Evolutionary conservation across 2,888 invertebrate species (phyloP).

Genomic region (Acanthosoma haemorrhoidale): DNA sequence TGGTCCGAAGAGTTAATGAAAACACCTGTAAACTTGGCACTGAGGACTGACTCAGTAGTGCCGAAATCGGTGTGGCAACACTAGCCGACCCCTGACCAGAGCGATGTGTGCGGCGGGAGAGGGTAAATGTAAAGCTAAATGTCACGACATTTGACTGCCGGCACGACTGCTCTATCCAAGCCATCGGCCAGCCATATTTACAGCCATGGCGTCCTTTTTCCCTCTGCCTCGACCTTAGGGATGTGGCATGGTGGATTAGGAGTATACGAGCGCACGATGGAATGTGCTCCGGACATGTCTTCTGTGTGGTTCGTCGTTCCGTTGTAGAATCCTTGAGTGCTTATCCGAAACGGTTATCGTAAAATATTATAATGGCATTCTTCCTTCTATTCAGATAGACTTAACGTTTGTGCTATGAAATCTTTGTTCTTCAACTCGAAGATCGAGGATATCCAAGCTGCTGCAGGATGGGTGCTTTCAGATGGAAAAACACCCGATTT

Average conservation of each 20-base stretch:
- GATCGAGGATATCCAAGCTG: too few species aligned
- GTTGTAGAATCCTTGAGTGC: too few species aligned
- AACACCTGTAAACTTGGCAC: constrained; percentile 10
- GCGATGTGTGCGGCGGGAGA: background rate
- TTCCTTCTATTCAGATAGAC: too few species aligned
- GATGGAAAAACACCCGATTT: too few species aligned
- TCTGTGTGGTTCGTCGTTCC: background rate
- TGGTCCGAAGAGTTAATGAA: background rate
- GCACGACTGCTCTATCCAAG: constrained; percentile 32
- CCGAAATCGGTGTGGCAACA: background rate
- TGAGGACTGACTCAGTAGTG: background rate
- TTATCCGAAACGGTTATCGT: too few species aligned
- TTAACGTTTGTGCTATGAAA: too few species aligned
- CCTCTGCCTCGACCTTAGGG: too few species aligned
- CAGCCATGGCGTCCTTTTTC: background rate
- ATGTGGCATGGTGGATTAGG: background rate
- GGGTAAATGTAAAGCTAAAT: constrained; percentile 25
- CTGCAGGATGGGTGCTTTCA: too few species aligned
- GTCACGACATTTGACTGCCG: constrained; percentile 37
- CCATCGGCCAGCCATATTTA: constrained; percentile 12
- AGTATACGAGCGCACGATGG: background rate
- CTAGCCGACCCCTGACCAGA: background rate
- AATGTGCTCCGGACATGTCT: background rate
- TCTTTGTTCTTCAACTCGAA: too few species aligned
- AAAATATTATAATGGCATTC: too few species aligned